Base-by-base conservation (phyloP, 2,888 invertebrate species). In the Ormyrus pomaceus region DNA sequence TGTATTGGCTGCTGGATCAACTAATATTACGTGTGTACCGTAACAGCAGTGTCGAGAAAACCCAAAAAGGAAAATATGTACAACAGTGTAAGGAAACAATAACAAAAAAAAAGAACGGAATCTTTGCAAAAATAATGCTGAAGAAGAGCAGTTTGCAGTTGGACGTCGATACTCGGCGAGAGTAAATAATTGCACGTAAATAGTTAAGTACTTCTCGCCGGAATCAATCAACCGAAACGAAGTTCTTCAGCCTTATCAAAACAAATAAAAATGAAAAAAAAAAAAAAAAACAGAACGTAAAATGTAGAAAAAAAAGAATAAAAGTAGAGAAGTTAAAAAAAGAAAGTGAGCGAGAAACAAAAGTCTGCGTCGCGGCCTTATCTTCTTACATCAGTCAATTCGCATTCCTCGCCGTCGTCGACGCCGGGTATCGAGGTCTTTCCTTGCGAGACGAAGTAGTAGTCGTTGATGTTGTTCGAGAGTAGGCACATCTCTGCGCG, bases 401-500 rank as follows among this genome's bases (percentile, higher is more conserved):
- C 86, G 93, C 95, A 95, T 93, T 98, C 98, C 92, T 97, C 97
- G 87, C 93, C 95, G 92, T 98, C 98, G 92, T 98, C 96, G 90
- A 98, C 95, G 91, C 94, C 94, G 87, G 97, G 97, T 91, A 98
- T 97, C 87, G 96, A 95, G 86, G 95, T 95, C 93, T 97, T 97
- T 92, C 98, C 98, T 94, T 98, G 98, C 91, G 97, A 94, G 91
- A 97, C 94, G 94, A 96, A 97, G 93, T 94, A 92, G 93, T 97
- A 98, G 91, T 96, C 95, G 91, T 93, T 91, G 92, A 96, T 92
- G 93, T 96, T 94, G 91, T 96, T 93, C 90, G 94, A 93, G 90
- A 97, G 93, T 90, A 94, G 91, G 92, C 95, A 94, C 89, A 93
- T 93, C 64, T 93, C 96, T 96, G 86, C 80, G 83, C 85, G 93